Evolutionary conservation across 2,888 invertebrate species (phyloP).

Genomic region (Drosophila anomelani): DNA sequence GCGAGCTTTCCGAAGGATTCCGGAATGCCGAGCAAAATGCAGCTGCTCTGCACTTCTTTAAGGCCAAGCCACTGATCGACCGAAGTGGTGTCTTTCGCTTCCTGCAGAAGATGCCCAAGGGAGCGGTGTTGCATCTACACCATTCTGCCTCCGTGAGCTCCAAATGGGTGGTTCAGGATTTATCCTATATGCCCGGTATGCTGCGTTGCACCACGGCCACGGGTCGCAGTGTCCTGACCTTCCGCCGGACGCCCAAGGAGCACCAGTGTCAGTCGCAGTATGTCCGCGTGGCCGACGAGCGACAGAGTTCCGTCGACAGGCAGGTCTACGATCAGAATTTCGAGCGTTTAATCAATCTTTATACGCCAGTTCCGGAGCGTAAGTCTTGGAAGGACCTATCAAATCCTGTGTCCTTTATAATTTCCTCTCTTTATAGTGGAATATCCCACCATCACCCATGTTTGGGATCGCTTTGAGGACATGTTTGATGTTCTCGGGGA

Average conservation of each 20-base stretch:
- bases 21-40: slow-evolving; percentile 79
- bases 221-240: slow-evolving; percentile 63
- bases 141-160: slow-evolving; percentile 85
- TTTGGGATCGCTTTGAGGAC: slow-evolving; percentile 86
- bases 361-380: slow-evolving; percentile 85
- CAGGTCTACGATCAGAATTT: slow-evolving; percentile 86
- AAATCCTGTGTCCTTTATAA: not conserved
- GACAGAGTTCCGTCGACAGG: slow-evolving; percentile 83
- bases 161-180: slow-evolving; percentile 85
- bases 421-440: slow-evolving; percentile 66
- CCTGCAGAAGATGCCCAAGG: slow-evolving; percentile 86
- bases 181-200: slow-evolving; percentile 85
- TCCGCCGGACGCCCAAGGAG: slow-evolving; percentile 59
- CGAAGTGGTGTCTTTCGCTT: slow-evolving; percentile 86
- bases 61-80: slow-evolving; percentile 85
- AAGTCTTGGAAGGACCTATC: slow-evolving; percentile 32
- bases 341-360: slow-evolving; percentile 86
- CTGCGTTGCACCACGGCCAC: slow-evolving; percentile 72
- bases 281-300: slow-evolving; percentile 76
- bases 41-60: slow-evolving; percentile 86
- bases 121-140: slow-evolving; percentile 86
- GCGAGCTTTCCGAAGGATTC: slow-evolving; percentile 77
- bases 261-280: slow-evolving; percentile 75
- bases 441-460: slow-evolving; percentile 75
- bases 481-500: slow-evolving; percentile 85